These are phyloP conservation scores for Crotophaga sulcirostris DNA, from an alignment of 2,113 vertebrate species.

Conservation along the genomic window DNA sequence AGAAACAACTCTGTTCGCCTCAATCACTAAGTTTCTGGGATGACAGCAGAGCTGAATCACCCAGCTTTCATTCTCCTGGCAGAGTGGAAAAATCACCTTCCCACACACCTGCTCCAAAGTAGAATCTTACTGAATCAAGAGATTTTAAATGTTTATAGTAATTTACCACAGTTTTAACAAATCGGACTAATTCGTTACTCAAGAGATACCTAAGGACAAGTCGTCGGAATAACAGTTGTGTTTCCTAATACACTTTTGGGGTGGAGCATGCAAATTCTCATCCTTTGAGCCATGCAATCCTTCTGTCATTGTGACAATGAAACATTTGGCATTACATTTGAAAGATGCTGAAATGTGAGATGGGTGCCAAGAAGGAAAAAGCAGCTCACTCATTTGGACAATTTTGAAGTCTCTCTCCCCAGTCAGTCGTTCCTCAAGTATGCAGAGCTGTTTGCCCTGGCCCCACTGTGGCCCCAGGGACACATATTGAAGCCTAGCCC, in stretches of 20 bases:
- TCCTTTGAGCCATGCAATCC: background rate
- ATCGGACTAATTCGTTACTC: background rate
- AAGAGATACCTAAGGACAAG: background rate
- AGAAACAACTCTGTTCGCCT: background rate
- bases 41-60: background rate
- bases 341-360: background rate
- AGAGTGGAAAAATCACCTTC: background rate
- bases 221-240: background rate
- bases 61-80: background rate
- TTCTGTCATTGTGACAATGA: background rate
- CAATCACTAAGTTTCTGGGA: background rate
- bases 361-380: background rate
- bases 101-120: background rate
- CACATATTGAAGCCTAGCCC: background rate
- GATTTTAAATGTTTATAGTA: background rate
- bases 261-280: background rate
- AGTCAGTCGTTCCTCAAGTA: background rate
- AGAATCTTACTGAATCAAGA: background rate
- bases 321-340: background rate
- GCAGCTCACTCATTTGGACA: background rate
- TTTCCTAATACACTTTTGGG: background rate
- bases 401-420: background rate
- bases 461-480: fast-evolving
- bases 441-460: background rate
- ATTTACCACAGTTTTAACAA: background rate